Evolutionary conservation across 2,113 vertebrate species (phyloP).

Genomic region (Callospermophilus lateralis): DNA sequence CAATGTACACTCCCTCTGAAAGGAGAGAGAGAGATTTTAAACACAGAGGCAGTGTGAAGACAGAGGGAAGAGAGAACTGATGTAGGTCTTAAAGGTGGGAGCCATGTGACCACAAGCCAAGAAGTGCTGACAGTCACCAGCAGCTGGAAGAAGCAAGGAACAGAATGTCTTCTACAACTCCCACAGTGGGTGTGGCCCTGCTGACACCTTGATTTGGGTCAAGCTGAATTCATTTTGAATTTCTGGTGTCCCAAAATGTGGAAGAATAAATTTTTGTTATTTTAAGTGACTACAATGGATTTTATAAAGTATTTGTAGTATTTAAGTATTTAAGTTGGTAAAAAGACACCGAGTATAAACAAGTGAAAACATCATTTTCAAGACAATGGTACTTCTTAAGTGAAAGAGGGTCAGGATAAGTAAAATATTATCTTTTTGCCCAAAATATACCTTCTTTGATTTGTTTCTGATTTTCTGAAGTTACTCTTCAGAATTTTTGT

Average conservation of each 20-base stretch:
- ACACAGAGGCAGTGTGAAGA: not conserved
- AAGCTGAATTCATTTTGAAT: not conserved
- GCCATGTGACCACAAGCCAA: not conserved
- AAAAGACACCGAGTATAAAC: not conserved
- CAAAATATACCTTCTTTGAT: not conserved
- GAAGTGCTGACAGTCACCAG: not conserved
- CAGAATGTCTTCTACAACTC: not conserved
- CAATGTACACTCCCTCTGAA: not conserved
- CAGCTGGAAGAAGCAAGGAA: not conserved
- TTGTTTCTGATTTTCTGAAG: not conserved
- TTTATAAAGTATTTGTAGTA: too few relatives aligned
- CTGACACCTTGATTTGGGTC: not conserved
- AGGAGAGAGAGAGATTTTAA: not conserved
- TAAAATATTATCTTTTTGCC: not conserved
- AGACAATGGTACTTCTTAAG: not conserved
- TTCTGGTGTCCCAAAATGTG: not conserved
- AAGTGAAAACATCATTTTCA: not conserved
- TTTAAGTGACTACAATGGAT: not conserved
- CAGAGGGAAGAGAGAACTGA: not conserved
- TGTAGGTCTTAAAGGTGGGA: not conserved
- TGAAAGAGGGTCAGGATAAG: not conserved
- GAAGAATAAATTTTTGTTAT: constrained; percentile 9
- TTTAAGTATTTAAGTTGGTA: not conserved
- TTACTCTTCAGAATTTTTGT: not conserved
- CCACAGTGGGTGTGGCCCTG: not conserved